Evolutionary conservation across 2,888 invertebrate genomes (phyloP).

Genomic region (Lasioglossum oenotherae): DNA sequence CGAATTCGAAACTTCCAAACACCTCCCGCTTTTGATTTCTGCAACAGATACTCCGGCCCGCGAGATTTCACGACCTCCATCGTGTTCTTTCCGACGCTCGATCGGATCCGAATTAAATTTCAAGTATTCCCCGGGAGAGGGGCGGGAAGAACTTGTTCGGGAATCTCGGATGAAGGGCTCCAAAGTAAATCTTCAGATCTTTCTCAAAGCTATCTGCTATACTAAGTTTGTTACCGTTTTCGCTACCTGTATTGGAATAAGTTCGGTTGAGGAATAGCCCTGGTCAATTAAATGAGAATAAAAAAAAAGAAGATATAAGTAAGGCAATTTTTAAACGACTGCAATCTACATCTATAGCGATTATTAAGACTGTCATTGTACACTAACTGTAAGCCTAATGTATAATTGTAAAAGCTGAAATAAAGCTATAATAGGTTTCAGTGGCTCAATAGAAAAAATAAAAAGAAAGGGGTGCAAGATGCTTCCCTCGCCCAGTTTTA

Average conservation of each 20-base stretch:
- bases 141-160: conserved; percentile 1
- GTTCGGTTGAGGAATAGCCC: too few species aligned
- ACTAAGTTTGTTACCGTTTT: conserved; percentile 12
- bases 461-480: too few species aligned
- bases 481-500: too few species aligned
- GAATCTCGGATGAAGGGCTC: conserved; percentile 14
- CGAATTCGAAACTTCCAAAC: conserved; percentile 11
- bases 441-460: too few species aligned
- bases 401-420: too few species aligned
- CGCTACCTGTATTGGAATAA: not conserved
- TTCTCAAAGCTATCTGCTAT: conserved; percentile 33
- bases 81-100: conserved; percentile 6
- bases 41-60: not conserved
- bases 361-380: too few species aligned
- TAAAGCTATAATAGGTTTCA: too few species aligned
- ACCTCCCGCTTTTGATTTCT: conserved; percentile 23
- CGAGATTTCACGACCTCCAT: conserved; percentile 14
- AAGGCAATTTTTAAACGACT: too few species aligned
- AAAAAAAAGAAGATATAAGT: too few species aligned
- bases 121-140: conserved; percentile 1
- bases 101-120: conserved; percentile 41
- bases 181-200: conserved; percentile 26
- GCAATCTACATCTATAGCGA: too few species aligned
- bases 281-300: too few species aligned
- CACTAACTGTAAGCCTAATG: too few species aligned